Percentiles rank a stretch among this genome's conserved stretches.
Conservation (phyloP, 1,140 invertebrate genomes). For the Daktulosphaira vitifoliae region DNA sequence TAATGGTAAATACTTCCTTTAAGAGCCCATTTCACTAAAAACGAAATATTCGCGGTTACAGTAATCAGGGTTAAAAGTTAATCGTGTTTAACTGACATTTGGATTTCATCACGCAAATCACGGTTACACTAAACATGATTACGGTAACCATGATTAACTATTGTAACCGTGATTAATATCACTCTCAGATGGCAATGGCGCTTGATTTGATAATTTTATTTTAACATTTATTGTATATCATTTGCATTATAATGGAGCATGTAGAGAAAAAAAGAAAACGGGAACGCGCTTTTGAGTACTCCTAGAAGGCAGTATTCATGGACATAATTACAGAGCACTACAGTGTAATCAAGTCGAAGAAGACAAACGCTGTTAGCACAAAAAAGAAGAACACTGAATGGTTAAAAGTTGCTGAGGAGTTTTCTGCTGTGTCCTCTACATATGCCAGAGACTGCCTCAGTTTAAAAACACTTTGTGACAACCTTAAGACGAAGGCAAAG, state of each 20-base stretch:
- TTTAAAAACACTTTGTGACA: constrained; percentile 5
- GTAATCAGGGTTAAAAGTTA: constrained; percentile 1
- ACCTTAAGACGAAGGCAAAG: constrained; percentile 1
- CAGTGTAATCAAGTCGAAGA: neutral
- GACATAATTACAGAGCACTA: neutral
- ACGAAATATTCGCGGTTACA: neutral
- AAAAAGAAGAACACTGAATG: neutral
- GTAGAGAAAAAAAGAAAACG: no score
- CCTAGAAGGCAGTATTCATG: neutral
- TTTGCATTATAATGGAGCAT: neutral
- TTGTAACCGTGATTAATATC: neutral
- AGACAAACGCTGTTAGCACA: neutral
- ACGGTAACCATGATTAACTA: neutral
- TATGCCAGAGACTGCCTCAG: neutral
- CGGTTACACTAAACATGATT: neutral
- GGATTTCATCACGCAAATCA: neutral
- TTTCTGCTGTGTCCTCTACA: neutral
- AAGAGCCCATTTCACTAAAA: neutral
- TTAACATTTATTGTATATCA: neutral
- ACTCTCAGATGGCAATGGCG: neutral
- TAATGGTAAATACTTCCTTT: no score
- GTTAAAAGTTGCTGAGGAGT: neutral
- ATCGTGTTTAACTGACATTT: neutral
- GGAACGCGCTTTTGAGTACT: constrained; percentile 1
- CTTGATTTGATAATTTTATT: neutral